phyloP scores from a whole-genome alignment of 2,113 vertebrate genomes.

The Cyphomyrus plagiostoma region DNA sequence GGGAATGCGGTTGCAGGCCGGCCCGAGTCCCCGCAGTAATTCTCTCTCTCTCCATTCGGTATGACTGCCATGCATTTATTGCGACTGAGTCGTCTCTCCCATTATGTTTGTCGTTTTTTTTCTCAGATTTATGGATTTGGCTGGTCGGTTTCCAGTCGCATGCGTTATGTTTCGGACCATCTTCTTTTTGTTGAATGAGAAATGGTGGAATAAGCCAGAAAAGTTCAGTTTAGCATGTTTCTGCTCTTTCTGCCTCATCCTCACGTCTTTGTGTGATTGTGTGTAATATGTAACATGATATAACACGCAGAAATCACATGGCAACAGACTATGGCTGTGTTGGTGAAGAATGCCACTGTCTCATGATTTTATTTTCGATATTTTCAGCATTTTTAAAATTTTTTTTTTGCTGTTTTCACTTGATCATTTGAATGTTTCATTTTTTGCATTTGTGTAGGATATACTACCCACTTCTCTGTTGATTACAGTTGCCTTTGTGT shows the following conservation, averaged over 20 bases:
- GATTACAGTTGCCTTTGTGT: constrained; percentile 9
- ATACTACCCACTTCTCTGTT: neutral
- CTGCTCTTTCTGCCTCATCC: neutral
- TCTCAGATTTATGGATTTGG: neutral
- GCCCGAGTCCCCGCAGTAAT: constrained; percentile 36
- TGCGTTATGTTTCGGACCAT: neutral
- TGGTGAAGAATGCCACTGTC: neutral
- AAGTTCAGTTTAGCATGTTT: neutral
- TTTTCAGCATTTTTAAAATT: neutral
- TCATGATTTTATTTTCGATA: neutral
- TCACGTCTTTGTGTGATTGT: neutral
- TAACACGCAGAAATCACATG: neutral
- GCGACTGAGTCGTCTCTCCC: neutral
- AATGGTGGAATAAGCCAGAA: neutral
- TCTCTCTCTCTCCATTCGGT: neutral
- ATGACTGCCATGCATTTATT: constrained; percentile 22
- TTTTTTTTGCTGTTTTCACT: neutral
- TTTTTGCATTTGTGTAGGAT: neutral
- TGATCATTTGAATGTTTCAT: neutral
- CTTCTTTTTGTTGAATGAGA: neutral
- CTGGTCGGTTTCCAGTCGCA: neutral
- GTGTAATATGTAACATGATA: neutral
- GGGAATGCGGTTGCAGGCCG: constrained; percentile 91
- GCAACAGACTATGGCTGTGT: neutral
- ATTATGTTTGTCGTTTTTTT: neutral